These are phyloP conservation scores for Ornithorhynchus anatinus DNA, from an alignment of 2,113 vertebrate genomes.

Conservation along the genomic window DNA sequence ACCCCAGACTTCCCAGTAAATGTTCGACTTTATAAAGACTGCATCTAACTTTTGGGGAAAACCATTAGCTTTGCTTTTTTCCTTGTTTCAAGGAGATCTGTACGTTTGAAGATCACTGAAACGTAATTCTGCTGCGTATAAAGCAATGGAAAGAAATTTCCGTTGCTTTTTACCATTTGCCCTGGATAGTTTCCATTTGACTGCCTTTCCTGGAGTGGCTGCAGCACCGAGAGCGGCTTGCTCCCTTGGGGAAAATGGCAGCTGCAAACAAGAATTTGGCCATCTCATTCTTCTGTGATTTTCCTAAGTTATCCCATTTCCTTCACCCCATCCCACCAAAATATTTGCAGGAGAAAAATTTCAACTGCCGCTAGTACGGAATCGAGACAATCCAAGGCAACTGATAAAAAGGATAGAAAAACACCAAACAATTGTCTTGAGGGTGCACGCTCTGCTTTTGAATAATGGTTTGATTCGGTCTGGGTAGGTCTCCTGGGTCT, in stretches of 20 bases:
- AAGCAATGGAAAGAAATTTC: not conserved
- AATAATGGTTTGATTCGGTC: not conserved
- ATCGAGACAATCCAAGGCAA: too few species aligned
- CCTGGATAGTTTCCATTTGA: not conserved
- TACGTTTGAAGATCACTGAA: rapidly evolving
- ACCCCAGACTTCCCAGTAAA: not conserved
- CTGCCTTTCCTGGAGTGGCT: too few species aligned
- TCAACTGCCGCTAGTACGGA: rapidly evolving
- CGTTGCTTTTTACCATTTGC: not conserved
- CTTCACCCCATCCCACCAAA: not conserved
- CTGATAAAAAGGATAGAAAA: not conserved
- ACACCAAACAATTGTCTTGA: not conserved
- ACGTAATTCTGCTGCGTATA: too few species aligned
- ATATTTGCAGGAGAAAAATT: not conserved
- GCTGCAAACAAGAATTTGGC: not conserved
- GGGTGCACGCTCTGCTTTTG: rapidly evolving
- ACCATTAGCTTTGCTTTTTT: not conserved
- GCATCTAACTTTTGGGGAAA: not conserved
- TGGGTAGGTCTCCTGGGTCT: not conserved
- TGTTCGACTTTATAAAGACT: not conserved
- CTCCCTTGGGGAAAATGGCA: not conserved
- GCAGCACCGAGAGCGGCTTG: not conserved
- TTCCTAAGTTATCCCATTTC: not conserved
- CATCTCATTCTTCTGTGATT: too few species aligned
- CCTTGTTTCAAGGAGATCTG: constrained; percentile 15